These are phyloP conservation scores for Halesus radiatus DNA, from an alignment of 1,140 invertebrate species.

Conservation along the genomic window DNA sequence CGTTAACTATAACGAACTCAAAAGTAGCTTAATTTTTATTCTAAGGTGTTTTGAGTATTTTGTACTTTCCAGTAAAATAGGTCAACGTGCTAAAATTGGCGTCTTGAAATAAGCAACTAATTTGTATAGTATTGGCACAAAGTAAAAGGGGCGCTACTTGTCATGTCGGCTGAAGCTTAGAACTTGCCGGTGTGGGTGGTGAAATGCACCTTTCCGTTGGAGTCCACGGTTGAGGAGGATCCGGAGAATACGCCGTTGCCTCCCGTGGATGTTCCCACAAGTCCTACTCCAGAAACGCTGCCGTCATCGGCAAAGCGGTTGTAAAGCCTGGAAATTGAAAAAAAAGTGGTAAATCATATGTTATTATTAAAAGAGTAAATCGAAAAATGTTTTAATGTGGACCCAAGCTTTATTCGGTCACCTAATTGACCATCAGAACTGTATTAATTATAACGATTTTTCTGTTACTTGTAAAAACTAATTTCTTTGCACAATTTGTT, in stretches of 20 bases:
- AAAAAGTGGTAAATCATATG: not conserved
- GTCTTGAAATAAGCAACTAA: slow-evolving; percentile 2
- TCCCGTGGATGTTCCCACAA: slow-evolving; percentile 46
- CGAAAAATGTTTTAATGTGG: not conserved
- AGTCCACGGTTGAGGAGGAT: slow-evolving; percentile 46
- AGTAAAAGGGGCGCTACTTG: not conserved
- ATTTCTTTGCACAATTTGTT: too few relatives aligned
- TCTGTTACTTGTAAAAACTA: too few relatives aligned
- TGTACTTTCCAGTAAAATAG: too few relatives aligned
- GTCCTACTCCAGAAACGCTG: slow-evolving; percentile 39
- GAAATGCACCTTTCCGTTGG: slow-evolving; percentile 54
- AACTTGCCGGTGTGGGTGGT: slow-evolving; percentile 55
- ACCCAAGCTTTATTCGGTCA: too few relatives aligned
- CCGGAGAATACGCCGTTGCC: slow-evolving; percentile 52
- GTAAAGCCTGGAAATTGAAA: slow-evolving; percentile 39
- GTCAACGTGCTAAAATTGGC: not conserved
- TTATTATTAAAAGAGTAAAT: not conserved
- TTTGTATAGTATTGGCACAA: slow-evolving; percentile 21
- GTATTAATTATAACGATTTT: too few relatives aligned
- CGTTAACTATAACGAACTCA: not conserved
- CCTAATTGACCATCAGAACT: too few relatives aligned
- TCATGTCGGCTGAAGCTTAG: not conserved
- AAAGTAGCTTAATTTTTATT: not conserved
- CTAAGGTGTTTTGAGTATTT: not conserved
- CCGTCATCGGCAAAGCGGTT: slow-evolving; percentile 52